Conservation (phyloP, 1,140 invertebrate species). For the Leptopilina clavipes region DNA sequence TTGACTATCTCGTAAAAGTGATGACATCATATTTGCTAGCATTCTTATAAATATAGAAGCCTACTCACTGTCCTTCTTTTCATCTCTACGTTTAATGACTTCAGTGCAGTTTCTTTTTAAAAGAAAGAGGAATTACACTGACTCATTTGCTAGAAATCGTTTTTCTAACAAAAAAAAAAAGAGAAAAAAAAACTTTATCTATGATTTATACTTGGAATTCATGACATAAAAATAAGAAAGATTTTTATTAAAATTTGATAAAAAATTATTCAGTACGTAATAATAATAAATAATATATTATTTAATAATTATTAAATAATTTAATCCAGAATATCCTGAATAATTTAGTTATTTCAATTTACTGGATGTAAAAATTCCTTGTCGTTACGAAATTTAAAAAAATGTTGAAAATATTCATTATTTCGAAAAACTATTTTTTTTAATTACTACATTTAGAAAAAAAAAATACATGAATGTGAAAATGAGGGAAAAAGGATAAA, state of each 20-base stretch:
- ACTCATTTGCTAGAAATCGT: background rate
- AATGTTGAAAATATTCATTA: no score
- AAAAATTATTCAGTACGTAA: no score
- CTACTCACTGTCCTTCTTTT: slow-evolving; percentile 44
- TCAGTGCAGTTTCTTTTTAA: background rate
- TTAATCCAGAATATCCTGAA: no score
- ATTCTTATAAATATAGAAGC: slow-evolving; percentile 60
- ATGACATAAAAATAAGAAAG: background rate
- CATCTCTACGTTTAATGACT: background rate
- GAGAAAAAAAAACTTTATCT: no score
- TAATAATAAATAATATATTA: no score
- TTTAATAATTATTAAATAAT: no score
- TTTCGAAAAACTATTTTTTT: no score
- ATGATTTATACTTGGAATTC: slow-evolving; percentile 4
- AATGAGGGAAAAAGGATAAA: background rate
- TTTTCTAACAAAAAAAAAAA: background rate
- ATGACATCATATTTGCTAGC: slow-evolving; percentile 59
- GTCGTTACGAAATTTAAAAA: no score
- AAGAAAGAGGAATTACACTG: slow-evolving; percentile 21
- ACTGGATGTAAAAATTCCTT: no score
- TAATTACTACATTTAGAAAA: no score
- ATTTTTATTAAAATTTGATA: background rate
- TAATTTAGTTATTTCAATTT: no score
- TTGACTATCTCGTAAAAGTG: slow-evolving; percentile 48
- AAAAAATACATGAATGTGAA: background rate